These are phyloP conservation scores for Gymnogyps californianus DNA, from an alignment of 2,113 vertebrate genomes.

Conservation along the genomic window DNA sequence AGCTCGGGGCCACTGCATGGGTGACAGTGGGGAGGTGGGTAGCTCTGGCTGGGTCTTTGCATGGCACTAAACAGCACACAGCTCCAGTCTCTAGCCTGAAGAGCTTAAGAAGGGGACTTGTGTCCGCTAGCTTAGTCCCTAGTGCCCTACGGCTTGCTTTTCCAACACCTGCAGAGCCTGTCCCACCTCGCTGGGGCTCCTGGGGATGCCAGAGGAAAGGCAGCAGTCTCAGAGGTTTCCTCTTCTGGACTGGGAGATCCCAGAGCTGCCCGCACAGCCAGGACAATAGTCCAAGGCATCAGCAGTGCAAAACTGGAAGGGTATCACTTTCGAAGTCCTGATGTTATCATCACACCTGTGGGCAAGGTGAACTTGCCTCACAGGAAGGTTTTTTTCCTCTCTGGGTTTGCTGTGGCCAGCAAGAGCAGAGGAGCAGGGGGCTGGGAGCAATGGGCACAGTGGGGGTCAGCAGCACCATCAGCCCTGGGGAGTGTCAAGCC, in stretches of 20 bases:
- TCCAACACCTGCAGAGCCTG: background rate
- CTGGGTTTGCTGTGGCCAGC: background rate
- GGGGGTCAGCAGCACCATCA: background rate
- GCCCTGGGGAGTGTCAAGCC: background rate
- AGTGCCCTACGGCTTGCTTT: background rate
- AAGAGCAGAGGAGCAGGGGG: background rate
- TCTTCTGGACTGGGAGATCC: background rate
- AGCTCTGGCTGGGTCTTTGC: background rate
- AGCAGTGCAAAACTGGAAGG: background rate
- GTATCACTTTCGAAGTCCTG: background rate
- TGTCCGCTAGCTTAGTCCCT: background rate
- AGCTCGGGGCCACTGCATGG: background rate
- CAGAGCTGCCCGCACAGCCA: background rate
- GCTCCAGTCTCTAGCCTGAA: background rate
- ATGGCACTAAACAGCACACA: background rate
- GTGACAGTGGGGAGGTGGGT: background rate
- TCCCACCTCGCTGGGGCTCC: background rate
- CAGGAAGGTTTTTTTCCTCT: background rate
- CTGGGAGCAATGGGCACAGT: background rate
- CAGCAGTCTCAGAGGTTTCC: background rate
- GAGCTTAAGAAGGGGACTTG: background rate
- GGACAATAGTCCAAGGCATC: background rate
- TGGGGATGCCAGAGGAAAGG: background rate
- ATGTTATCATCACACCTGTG: background rate
- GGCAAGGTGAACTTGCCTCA: background rate